Evolutionary conservation across 2,113 vertebrate species (phyloP).

Genomic region (Sapayoa aenigma): DNA sequence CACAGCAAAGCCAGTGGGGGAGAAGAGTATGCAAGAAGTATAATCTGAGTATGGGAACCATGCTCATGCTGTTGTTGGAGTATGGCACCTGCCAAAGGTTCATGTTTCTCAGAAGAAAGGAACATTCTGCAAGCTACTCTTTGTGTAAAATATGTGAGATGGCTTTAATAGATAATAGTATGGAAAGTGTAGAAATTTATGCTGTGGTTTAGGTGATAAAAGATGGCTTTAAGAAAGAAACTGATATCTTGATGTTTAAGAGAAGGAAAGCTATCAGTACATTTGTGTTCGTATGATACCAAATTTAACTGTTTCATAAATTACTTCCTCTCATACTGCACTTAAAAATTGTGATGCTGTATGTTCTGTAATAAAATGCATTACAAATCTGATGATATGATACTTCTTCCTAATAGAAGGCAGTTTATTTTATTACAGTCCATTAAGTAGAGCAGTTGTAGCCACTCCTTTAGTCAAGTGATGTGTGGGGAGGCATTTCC

Average conservation of each 20-base stretch:
- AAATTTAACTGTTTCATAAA: neutral
- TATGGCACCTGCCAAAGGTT: neutral
- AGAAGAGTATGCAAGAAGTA: neutral
- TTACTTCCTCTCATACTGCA: neutral
- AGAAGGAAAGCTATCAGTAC: neutral
- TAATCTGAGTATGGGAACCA: neutral
- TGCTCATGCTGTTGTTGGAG: neutral
- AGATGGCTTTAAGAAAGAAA: neutral
- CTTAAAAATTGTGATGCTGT: constrained; percentile 17
- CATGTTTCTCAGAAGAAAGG: neutral
- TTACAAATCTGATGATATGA: constrained; percentile 36
- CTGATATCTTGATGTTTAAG: neutral
- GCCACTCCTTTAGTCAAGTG: constrained; percentile 4
- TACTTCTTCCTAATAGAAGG: constrained; percentile 14
- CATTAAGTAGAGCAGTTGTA: constrained; percentile 38
- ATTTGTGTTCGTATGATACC: neutral
- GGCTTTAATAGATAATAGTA: neutral
- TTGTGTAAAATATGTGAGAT: neutral
- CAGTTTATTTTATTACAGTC: constrained; percentile 50
- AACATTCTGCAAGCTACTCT: neutral
- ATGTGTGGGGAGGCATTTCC: neutral
- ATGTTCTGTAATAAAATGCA: constrained; percentile 24
- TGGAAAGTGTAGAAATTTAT: neutral
- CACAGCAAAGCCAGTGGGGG: neutral
- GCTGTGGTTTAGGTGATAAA: neutral